Evolutionary conservation across 2,888 invertebrate species (phyloP).

Genomic region (Cetonia aurata): DNA sequence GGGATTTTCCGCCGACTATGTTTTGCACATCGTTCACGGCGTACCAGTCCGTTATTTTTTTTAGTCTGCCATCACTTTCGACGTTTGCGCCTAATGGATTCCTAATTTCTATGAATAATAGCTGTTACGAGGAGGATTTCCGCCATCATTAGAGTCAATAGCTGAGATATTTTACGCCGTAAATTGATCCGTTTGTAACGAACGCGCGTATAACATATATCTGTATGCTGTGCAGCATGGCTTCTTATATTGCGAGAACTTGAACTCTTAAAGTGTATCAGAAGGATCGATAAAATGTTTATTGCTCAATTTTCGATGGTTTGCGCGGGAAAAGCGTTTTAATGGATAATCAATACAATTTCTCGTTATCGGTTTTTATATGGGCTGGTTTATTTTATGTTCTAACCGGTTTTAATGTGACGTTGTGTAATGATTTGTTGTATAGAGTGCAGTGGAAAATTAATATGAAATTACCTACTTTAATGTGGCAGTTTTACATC

Average conservation of each 20-base stretch:
- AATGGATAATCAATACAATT: too few species aligned
- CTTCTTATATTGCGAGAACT: background rate
- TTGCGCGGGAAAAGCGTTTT: background rate
- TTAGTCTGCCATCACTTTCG: conserved; percentile 1
- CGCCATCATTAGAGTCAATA: conserved; percentile 1
- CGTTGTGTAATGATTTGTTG: too few species aligned
- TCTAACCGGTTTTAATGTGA: too few species aligned
- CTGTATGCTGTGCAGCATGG: too few species aligned
- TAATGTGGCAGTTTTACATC: too few species aligned
- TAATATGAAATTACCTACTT: too few species aligned
- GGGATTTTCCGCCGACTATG: conserved; percentile 4
- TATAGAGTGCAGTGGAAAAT: too few species aligned
- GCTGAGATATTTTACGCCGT: background rate
- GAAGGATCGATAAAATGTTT: too few species aligned
- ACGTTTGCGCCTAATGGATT: conserved; percentile 1
- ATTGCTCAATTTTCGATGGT: background rate
- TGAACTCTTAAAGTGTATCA: background rate
- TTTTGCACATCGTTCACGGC: background rate
- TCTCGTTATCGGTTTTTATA: too few species aligned
- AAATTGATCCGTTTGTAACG: conserved; percentile 4
- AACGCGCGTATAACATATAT: too few species aligned
- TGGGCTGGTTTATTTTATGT: too few species aligned
- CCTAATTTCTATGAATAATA: conserved; percentile 10
- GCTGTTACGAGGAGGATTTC: conserved; percentile 11
- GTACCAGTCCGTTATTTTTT: background rate